These are phyloP conservation scores for Gambelia wislizenii DNA, from an alignment of 2,797 vertebrate genomes.

Conservation along the genomic window DNA sequence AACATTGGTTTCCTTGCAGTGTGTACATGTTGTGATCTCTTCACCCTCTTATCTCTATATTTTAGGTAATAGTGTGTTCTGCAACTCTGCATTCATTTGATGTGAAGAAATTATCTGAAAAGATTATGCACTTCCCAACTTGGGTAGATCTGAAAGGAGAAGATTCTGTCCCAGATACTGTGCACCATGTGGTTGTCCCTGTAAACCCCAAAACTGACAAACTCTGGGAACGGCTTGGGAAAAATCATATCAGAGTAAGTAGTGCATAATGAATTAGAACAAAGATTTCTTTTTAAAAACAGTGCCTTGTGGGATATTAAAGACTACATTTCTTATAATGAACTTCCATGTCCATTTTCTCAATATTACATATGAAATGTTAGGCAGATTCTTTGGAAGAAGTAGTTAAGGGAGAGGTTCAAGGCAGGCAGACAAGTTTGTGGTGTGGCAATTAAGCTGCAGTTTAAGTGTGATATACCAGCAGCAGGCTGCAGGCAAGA, in stretches of 20 bases:
- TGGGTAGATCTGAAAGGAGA: slow-evolving; percentile 99
- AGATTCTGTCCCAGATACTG: slow-evolving; percentile 96
- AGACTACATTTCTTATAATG: no score
- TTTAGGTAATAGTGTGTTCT: slow-evolving; percentile 96
- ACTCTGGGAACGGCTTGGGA: slow-evolving; percentile 92
- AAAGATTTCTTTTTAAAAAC: background rate
- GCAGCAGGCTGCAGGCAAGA: background rate
- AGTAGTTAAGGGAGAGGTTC: background rate
- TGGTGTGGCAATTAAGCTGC: no score
- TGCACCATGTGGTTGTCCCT: slow-evolving; percentile 95
- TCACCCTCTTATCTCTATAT: background rate
- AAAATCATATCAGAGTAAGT: slow-evolving; percentile 90
- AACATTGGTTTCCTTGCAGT: background rate
- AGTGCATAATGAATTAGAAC: background rate
- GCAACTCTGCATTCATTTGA: slow-evolving; percentile 98
- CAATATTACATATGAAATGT: no score
- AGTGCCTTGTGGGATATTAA: no score
- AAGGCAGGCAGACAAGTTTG: background rate
- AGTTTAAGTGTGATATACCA: no score
- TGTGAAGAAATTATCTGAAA: slow-evolving; percentile 97
- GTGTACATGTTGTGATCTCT: background rate
- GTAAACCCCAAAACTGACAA: slow-evolving; percentile 93
- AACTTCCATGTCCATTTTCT: no score
- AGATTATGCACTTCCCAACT: slow-evolving; percentile 99
- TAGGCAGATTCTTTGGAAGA: background rate